Percentiles rank a stretch among this genome's conserved stretches.
Evolutionary conservation across 1,140 invertebrate species (phyloP).

Genomic region (Lysiphlebus fabarum): DNA sequence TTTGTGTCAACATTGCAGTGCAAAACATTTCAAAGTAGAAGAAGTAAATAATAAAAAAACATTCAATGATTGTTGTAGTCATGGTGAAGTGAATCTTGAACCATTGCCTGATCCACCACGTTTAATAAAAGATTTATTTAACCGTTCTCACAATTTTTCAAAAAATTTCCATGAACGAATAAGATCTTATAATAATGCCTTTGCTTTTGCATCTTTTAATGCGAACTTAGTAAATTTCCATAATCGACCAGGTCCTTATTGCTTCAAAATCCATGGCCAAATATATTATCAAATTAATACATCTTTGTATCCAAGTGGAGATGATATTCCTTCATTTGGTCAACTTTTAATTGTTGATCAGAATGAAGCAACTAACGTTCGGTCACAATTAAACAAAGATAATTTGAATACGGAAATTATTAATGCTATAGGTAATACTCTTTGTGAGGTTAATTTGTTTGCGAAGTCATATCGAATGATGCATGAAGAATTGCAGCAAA

Average conservation of each 20-base stretch:
- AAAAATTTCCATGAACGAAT: background rate
- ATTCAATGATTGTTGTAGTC: slow-evolving; percentile 1
- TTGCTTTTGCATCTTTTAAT: slow-evolving; percentile 2
- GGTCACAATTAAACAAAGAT: background rate
- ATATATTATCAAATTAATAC: slow-evolving; percentile 2
- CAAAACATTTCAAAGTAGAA: slow-evolving; percentile 6
- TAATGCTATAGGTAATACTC: background rate
- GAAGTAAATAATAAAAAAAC: background rate
- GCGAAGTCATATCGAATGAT: background rate
- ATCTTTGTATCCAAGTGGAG: background rate
- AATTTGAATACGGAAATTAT: background rate
- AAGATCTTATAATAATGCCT: background rate
- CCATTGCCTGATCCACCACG: background rate
- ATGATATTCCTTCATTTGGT: slow-evolving; percentile 1
- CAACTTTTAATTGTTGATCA: slow-evolving; percentile 3
- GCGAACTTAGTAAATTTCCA: background rate
- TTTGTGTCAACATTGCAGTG: background rate
- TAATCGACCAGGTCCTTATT: background rate
- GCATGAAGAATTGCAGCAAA: background rate
- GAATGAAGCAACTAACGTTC: slow-evolving; percentile 1
- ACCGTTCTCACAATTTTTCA: background rate
- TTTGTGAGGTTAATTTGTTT: background rate
- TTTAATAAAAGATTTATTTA: background rate
- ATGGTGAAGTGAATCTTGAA: background rate
- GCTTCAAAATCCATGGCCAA: background rate